Evolutionary conservation across 2,113 vertebrate species (phyloP), one percentile per base, ranked within the genome.

Genomic region (Tonatia bakeri): DNA sequence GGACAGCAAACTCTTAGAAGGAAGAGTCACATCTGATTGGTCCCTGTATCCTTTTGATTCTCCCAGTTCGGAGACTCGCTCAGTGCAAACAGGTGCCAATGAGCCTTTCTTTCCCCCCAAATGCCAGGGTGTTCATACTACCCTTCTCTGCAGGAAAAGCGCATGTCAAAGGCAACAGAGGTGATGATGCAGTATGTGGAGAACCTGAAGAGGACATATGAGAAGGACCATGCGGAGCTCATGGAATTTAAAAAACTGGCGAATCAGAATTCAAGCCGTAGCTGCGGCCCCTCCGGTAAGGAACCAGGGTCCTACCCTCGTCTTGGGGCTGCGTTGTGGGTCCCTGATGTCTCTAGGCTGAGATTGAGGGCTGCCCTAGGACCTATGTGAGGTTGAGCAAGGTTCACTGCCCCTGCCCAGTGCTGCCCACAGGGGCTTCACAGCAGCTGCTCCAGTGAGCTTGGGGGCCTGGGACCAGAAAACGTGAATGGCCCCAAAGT

Each of bases 101-200:
- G 22, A 13, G 19, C 54, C 43, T 72, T 92, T 92, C 43, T 72
- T 90, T 92, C 20, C 16, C 72, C 72, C 56, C 83, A 81, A 15
- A 15, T 54, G 28, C 20, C 45, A 3, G 1, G 6, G n/a, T 6
- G 24, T 54, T 80, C n/a, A 56, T 0, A 0, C 24, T 43, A 7
- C 94, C 38, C 80, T 64, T 96, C 92, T 89, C 91, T 92, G 83
- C 96, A 99, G 99, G 99, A 99, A 98, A 99, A 99, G 97, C 99
- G 99, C 31, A 99, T 99, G 99, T 99, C 99, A 86, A 99, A 99
- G 97, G 99, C 99, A 77, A 99, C 99, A 0, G 99, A 99, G 97
- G 99, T 99, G 77, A 99, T 99, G 99, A 99, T 99, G 99, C 99
- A 99, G 95, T 99, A 99, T 64, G 99, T 99, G 94, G 99, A 99